These are phyloP conservation scores for Leptatherina wallacei DNA, from an alignment of 2,797 vertebrate genomes.

Conservation along the genomic window DNA sequence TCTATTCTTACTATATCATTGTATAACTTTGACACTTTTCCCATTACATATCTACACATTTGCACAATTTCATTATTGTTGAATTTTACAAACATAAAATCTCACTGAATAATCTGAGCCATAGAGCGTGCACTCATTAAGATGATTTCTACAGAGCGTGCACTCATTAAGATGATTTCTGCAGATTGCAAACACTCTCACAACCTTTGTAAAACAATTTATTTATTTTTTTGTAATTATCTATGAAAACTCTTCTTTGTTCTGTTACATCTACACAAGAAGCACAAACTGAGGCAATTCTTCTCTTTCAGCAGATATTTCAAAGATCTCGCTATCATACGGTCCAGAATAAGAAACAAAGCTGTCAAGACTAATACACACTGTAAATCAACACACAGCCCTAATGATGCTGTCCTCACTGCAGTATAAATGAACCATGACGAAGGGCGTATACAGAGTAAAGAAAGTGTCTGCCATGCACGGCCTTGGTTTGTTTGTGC, in stretches of 20 bases:
- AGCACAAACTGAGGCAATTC: not conserved
- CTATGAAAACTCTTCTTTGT: not conserved
- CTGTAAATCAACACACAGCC: conserved; percentile 45
- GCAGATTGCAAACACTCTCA: not conserved
- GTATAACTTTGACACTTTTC: too few species aligned
- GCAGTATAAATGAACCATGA: conserved; percentile 43
- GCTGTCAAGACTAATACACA: conserved; percentile 32
- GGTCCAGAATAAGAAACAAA: conserved; percentile 3
- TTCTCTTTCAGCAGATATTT: not conserved
- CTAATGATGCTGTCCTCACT: conserved; percentile 10
- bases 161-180: not conserved
- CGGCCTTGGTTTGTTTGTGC: conserved; percentile 60
- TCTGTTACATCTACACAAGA: not conserved
- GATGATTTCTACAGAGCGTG: not conserved
- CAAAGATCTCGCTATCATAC: conserved; percentile 1
- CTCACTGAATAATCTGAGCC: not conserved
- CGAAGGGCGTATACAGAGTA: conserved; percentile 39
- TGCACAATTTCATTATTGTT: not conserved
- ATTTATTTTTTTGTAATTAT: not conserved
- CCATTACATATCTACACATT: too few species aligned
- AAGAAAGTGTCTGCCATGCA: conserved; percentile 50
- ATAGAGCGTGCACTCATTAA: not conserved
- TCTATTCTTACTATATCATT: too few species aligned
- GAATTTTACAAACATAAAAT: not conserved
- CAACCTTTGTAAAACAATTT: not conserved